Base-by-base conservation (phyloP, 2,888 invertebrate genomes). In the Prenolepis imparis region DNA sequence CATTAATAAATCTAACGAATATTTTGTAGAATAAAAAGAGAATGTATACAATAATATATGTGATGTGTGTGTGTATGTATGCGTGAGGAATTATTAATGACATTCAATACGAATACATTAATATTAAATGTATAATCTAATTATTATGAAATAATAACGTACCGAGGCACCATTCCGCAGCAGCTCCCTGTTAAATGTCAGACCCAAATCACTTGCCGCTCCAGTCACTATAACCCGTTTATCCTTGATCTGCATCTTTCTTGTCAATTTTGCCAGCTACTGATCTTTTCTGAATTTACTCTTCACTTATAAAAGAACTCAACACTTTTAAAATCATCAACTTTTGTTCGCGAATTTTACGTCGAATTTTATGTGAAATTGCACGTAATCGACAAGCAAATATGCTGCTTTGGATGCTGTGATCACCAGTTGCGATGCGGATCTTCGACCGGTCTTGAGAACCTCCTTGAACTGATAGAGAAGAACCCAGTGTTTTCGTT, bases 201-300 rank as follows among this genome's bases (percentile, higher is more conserved):
- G 44, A 15, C 94, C 94, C 36, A 93, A 82, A 52, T 87, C 91
- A 68, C 91, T 91, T 11, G 93, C 92, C 15, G 91, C 93, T 21
- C 94, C 94, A 6, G 93, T 93, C 9, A 94, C 88, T 44, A 94
- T 89, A 2, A 91, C 94, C 68, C 90, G 92, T 87, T 94, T 94
- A 52, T 94, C 94, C 80, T 93, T 94, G 67, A 94, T 93, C 83
- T 94, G 94, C 94, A 94, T 94, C 5, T 74, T 83, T 72, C 1
- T 28, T 66, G 28, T 48, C 8, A 57, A 57, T 77, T 55, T 52
- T 18, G 4, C 9, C 52, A 67, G 12, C 32, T 28, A 55, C 82
- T 48, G 0, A 9, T 66, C 8, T 39, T 36, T 48, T n/a, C 59
- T 36, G 3, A 18, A 44, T 41, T 41, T 73, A 63, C 9, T 28